Evolutionary conservation across 2,888 invertebrate genomes (phyloP).

Genomic region (Lepeophtheirus nordmannii): DNA sequence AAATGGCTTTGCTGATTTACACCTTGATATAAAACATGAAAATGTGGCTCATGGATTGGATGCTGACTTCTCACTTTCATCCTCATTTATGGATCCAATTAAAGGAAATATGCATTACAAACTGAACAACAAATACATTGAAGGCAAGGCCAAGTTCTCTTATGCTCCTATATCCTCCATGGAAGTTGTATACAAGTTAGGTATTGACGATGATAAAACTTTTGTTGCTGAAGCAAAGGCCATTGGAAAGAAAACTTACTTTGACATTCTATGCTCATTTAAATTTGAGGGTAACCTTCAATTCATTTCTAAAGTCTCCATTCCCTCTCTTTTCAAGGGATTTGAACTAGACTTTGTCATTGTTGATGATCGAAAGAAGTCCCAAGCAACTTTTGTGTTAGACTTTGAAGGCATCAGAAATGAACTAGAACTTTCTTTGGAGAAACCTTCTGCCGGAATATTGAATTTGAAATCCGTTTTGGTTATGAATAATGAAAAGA

Average conservation of each 20-base stretch:
- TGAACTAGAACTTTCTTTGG: background rate
- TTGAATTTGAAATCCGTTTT: background rate
- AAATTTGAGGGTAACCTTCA: constrained; percentile 3
- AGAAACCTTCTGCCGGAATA: background rate
- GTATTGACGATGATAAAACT: background rate
- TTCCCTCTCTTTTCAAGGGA: constrained; percentile 3
- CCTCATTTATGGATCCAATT: background rate
- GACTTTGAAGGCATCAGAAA: background rate
- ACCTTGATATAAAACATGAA: background rate
- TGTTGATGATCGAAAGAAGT: background rate
- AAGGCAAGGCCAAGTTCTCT: background rate
- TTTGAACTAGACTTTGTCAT: constrained; percentile 2
- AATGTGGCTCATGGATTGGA: background rate
- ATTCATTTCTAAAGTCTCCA: background rate
- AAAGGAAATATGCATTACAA: background rate
- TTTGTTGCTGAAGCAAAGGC: constrained; percentile 3
- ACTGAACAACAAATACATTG: background rate
- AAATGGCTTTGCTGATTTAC: background rate
- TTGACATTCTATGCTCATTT: background rate
- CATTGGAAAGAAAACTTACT: background rate
- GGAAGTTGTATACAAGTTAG: background rate
- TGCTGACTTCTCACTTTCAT: background rate
- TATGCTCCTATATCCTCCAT: background rate
- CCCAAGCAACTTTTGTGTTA: background rate
- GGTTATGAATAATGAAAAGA: background rate